phyloP scores from a whole-genome alignment of 2,888 invertebrate species.

The Cremastobaeus sp. region DNA sequence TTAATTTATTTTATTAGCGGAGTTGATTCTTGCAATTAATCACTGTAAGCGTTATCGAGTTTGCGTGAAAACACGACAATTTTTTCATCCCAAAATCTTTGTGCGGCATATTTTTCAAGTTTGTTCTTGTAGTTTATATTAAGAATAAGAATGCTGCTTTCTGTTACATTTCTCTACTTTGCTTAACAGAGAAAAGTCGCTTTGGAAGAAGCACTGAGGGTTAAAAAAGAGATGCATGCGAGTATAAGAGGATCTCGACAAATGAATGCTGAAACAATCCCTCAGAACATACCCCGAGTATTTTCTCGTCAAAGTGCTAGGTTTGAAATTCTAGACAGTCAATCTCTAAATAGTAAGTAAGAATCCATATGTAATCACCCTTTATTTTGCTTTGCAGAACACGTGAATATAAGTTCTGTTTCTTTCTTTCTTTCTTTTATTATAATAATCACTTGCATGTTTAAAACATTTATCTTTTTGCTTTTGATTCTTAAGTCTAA shows the following conservation, averaged over 20 bases:
- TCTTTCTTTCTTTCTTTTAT: no score
- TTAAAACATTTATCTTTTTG: no score
- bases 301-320: slow-evolving; percentile 86
- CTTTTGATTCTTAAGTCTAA: no score
- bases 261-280: slow-evolving; percentile 52
- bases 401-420: no score
- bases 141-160: not conserved
- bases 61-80: no score
- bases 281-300: slow-evolving; percentile 84
- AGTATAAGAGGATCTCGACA: slow-evolving; percentile 64
- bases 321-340: slow-evolving; percentile 86
- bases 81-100: no score
- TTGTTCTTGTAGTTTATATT: not conserved
- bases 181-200: slow-evolving; percentile 82
- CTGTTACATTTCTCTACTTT: slow-evolving; percentile 21
- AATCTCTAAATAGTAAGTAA: slow-evolving; percentile 78
- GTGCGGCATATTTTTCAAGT: not conserved
- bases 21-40: no score
- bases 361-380: no score
- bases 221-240: slow-evolving; percentile 79
- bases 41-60: not conserved
- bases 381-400: no score
- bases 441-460: no score
- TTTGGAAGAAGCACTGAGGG: slow-evolving; percentile 84
- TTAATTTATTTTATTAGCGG: not conserved